Evolutionary conservation across 2,888 invertebrate genomes (phyloP).

Genomic region (Chesias legatella): DNA sequence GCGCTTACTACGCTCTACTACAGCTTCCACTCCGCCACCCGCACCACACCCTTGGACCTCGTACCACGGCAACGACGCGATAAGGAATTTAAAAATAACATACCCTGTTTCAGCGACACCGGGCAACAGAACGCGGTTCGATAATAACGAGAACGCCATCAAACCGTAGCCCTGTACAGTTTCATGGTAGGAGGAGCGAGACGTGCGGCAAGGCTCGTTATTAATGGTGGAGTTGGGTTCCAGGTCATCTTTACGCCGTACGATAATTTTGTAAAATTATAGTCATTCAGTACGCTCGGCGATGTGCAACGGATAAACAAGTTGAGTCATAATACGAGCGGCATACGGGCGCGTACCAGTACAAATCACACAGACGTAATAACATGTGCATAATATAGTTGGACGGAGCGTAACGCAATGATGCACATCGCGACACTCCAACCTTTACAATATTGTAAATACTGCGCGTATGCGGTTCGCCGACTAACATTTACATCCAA

Average conservation of each 20-base stretch:
- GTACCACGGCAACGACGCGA: slow-evolving; percentile 34
- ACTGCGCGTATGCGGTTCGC: background rate
- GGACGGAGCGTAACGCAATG: slow-evolving; percentile 34
- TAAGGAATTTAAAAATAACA: slow-evolving; percentile 17
- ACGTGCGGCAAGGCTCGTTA: slow-evolving; percentile 29
- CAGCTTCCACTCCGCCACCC: slow-evolving; percentile 50
- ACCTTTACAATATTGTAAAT: slow-evolving; percentile 19
- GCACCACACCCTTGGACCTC: slow-evolving; percentile 42
- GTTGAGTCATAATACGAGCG: slow-evolving; percentile 47
- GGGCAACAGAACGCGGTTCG: slow-evolving; percentile 1
- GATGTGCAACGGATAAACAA: slow-evolving; percentile 46
- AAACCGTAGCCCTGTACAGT: slow-evolving; percentile 21
- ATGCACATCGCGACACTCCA: slow-evolving; percentile 43
- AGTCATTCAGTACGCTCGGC: slow-evolving; percentile 46
- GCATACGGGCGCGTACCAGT: slow-evolving; percentile 20
- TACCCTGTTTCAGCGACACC: slow-evolving; percentile 4
- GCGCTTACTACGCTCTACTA: slow-evolving; percentile 66
- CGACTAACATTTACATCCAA: too few species aligned
- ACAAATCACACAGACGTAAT: slow-evolving; percentile 17
- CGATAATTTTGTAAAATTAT: slow-evolving; percentile 59
- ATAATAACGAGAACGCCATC: slow-evolving; percentile 5
- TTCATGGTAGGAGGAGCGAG: slow-evolving; percentile 32
- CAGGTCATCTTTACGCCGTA: slow-evolving; percentile 48
- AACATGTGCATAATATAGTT: slow-evolving; percentile 17
- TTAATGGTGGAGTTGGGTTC: slow-evolving; percentile 39